A percentile compares a stretch with the other conserved stretches of the same genome.
These are phyloP conservation scores for Potamarius usumacintae DNA, from an alignment of 2,113 vertebrate species.

Conservation along the genomic window DNA sequence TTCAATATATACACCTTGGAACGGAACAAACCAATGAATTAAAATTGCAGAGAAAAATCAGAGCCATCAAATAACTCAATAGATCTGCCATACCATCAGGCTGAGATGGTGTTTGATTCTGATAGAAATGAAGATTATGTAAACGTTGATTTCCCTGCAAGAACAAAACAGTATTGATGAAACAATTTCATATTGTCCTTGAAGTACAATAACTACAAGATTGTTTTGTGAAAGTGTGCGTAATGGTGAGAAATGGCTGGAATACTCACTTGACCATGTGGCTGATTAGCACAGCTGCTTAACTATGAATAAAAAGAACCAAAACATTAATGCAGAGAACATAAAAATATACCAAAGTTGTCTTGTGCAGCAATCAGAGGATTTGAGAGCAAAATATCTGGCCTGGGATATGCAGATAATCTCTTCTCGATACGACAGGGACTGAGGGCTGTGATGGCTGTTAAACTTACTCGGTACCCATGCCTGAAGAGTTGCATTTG, in stretches of 20 bases:
- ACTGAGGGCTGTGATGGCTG: background rate
- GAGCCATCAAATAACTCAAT: background rate
- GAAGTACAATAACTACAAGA: background rate
- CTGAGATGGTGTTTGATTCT: constrained; percentile 64
- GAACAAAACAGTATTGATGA: background rate
- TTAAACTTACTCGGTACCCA: constrained; percentile 75
- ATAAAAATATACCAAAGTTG: background rate
- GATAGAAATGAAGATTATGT: constrained; percentile 85
- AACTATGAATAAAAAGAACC: constrained; percentile 32
- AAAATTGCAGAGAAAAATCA: background rate
- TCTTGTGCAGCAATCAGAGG: background rate
- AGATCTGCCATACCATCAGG: constrained; percentile 72
- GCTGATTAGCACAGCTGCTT: background rate
- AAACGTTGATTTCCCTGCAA: constrained; percentile 53
- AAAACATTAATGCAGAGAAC: background rate
- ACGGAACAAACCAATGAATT: background rate
- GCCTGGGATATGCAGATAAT: background rate
- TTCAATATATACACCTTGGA: constrained; percentile 72
- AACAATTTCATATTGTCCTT: background rate
- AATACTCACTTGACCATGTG: background rate
- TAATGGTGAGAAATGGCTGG: too few relatives aligned
- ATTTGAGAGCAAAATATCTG: background rate
- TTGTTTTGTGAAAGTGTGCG: background rate
- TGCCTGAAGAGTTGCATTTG: constrained; percentile 85
- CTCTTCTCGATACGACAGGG: background rate